Evolutionary conservation across 2,113 vertebrate species (phyloP).

Genomic region (Chroicocephalus ridibundus): DNA sequence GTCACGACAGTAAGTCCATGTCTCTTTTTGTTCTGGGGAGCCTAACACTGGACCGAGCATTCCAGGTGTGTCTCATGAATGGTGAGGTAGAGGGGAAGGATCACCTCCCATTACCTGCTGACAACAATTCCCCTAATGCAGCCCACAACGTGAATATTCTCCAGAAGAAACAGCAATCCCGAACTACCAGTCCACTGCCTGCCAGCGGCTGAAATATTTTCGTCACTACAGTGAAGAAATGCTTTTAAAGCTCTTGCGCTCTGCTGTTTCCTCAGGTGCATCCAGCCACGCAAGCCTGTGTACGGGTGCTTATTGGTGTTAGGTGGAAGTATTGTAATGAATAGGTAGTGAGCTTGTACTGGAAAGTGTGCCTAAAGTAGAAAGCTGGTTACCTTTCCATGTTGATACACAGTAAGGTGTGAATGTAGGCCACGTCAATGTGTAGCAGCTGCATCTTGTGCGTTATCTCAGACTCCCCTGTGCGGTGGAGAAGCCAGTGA

Average conservation of each 20-base stretch:
- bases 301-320: fast-evolving
- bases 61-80: background rate
- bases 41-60: background rate
- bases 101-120: background rate
- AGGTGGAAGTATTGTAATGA: background rate
- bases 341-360: background rate
- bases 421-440: background rate
- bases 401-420: background rate
- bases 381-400: background rate
- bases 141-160: background rate
- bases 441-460: background rate
- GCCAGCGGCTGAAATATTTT: background rate
- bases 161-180: background rate
- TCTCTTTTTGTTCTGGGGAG: background rate
- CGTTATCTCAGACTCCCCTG: background rate
- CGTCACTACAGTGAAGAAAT: background rate
- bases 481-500: background rate
- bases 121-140: background rate
- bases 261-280: background rate
- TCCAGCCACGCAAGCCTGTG: fast-evolving
- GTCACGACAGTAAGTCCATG: background rate
- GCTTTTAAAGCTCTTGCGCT: background rate
- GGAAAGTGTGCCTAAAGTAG: background rate
- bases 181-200: background rate
- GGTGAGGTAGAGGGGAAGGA: background rate